A percentile compares a stretch with the other conserved stretches of the same genome.
Evolutionary conservation across 2,797 vertebrate species (phyloP).

Genomic region (Pseudochirops cupreus): DNA sequence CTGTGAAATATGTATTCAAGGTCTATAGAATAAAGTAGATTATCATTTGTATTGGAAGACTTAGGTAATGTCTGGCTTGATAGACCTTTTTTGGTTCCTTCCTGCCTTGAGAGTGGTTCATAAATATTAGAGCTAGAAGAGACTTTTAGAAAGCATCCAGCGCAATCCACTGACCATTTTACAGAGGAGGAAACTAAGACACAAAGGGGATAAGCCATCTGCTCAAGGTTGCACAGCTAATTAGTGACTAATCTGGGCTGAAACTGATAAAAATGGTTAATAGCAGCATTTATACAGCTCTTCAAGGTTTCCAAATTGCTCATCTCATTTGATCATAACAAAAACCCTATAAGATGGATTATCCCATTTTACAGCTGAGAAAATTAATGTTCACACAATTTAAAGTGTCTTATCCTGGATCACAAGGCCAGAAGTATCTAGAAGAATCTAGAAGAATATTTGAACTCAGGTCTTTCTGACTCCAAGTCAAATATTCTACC

Average conservation of each 20-base stretch:
- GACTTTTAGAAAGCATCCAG: not conserved
- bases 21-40: not conserved
- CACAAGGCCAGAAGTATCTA: not conserved
- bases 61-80: not conserved
- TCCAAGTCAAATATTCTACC: not conserved
- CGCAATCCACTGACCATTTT: not conserved
- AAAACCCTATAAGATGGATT: not conserved
- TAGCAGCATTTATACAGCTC: not conserved
- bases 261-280: not conserved
- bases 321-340: not conserved
- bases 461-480: not conserved
- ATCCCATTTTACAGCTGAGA: not conserved
- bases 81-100: not conserved
- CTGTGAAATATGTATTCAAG: not conserved
- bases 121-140: not conserved
- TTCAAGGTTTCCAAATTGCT: not conserved
- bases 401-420: not conserved
- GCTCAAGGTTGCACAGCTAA: not conserved
- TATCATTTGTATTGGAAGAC: not conserved
- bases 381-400: not conserved
- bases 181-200: not conserved
- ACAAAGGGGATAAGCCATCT: not conserved
- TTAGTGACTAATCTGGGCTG: not conserved
- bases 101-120: not conserved
- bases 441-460: not conserved